phyloP scores from a whole-genome alignment of 2,113 vertebrate species.

The Mirza zaza region DNA sequence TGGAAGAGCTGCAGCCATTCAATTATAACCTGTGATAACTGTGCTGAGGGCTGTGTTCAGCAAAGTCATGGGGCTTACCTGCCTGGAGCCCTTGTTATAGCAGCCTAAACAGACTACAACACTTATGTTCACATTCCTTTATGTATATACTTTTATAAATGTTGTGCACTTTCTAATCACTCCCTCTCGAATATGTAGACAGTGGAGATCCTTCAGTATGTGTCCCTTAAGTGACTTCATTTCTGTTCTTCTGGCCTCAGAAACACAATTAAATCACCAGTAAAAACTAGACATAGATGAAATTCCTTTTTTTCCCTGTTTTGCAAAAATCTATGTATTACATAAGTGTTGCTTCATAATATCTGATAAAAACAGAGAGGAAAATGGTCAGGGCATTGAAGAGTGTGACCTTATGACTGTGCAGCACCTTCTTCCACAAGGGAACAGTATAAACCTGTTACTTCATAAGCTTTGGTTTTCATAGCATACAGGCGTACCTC shows the following conservation, averaged over 20 bases:
- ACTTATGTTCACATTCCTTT: not conserved
- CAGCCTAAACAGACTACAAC: not conserved
- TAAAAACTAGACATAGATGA: not conserved
- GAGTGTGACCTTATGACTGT: not conserved
- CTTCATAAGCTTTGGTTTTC: not conserved
- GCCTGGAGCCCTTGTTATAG: not conserved
- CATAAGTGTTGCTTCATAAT: not conserved
- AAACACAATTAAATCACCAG: not conserved
- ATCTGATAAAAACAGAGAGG: not conserved
- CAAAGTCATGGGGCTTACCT: not conserved
- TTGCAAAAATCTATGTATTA: not conserved
- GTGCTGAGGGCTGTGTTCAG: not conserved
- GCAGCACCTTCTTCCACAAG: not conserved
- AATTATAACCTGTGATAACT: not conserved
- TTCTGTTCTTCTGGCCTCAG: not conserved
- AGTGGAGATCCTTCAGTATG: not conserved
- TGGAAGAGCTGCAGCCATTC: not conserved
- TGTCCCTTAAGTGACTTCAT: not conserved
- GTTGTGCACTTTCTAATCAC: not conserved
- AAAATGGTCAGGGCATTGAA: not conserved
- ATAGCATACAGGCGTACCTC: not conserved
- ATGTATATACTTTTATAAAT: not conserved
- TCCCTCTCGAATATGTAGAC: not conserved
- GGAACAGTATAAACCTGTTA: not conserved
- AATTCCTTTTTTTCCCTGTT: not conserved